Percentiles rank a stretch among this genome's conserved stretches.
Conservation (phyloP, 2,113 vertebrate species). For the Mus pahari region DNA sequence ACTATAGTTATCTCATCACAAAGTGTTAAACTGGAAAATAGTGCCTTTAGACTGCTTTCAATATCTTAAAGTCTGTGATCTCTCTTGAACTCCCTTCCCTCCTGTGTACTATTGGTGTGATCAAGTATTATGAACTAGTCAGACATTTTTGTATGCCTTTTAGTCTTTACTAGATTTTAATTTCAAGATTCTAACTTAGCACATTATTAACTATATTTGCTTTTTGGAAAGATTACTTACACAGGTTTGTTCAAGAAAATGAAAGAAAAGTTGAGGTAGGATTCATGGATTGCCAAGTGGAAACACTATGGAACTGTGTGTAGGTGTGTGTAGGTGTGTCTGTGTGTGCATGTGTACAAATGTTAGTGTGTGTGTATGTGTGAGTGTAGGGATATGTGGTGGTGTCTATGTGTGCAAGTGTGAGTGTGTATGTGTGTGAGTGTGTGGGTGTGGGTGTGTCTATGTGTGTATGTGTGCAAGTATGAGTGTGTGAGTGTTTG, state of each 20-base stretch:
- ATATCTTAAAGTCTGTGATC: background rate
- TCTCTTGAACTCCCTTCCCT: constrained; percentile 12
- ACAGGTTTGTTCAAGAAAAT: constrained; percentile 39
- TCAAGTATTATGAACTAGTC: background rate
- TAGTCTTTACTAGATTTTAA: constrained; percentile 28
- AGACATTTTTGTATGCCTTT: constrained; percentile 7
- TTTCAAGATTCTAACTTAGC: background rate
- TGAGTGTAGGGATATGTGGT: background rate
- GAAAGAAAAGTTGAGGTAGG: constrained; percentile 53
- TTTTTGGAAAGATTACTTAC: constrained; percentile 2
- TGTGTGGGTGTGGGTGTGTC: background rate
- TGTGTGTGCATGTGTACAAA: background rate
- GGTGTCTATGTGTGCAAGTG: background rate
- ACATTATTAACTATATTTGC: constrained; percentile 4
- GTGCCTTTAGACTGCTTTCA: constrained; percentile 5
- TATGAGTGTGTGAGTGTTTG: too few relatives aligned
- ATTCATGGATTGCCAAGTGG: background rate
- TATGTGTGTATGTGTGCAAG: too few relatives aligned
- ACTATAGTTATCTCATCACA: background rate
- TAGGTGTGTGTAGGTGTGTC: background rate
- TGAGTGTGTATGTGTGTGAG: background rate
- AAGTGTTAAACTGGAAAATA: constrained; percentile 41
- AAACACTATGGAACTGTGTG: background rate
- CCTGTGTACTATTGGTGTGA: background rate
- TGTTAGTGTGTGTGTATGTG: background rate